Evolutionary conservation across 1,140 invertebrate genomes (phyloP).

Genomic region (Sesamia nonagrioides): DNA sequence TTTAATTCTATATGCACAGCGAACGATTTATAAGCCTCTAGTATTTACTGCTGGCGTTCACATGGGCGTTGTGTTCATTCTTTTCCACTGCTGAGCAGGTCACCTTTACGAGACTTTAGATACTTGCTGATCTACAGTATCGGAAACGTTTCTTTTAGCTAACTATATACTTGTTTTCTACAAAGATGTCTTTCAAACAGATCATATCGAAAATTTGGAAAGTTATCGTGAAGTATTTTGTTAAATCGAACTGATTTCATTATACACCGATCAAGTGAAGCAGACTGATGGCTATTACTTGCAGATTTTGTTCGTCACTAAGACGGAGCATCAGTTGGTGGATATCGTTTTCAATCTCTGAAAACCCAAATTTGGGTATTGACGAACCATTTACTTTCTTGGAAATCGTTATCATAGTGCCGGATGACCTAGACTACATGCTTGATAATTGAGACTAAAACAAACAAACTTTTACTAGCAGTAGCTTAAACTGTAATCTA

Average conservation of each 20-base stretch:
- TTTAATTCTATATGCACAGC: conserved; percentile 30
- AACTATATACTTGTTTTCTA: background rate
- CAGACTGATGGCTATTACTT: conserved; percentile 1
- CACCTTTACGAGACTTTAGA: background rate
- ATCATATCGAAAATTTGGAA: background rate
- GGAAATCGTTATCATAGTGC: conserved; percentile 12
- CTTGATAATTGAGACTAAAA: background rate
- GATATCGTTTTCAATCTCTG: background rate
- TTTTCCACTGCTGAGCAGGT: conserved; percentile 12
- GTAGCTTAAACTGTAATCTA: no score
- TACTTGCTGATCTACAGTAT: background rate
- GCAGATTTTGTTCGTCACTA: background rate
- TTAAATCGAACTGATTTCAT: background rate
- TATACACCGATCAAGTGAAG: background rate
- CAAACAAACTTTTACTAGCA: no score
- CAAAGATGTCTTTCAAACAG: background rate
- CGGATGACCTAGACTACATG: background rate
- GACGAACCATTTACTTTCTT: background rate
- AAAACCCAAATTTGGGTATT: background rate
- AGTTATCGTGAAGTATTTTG: background rate
- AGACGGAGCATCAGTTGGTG: conserved; percentile 2
- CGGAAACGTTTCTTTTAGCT: background rate
- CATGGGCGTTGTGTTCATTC: background rate
- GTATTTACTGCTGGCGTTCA: conserved; percentile 33
- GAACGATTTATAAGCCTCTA: conserved; percentile 4